Evolutionary conservation across 2,797 vertebrate species (phyloP).

Genomic region (Chaetophractus vellerosus): DNA sequence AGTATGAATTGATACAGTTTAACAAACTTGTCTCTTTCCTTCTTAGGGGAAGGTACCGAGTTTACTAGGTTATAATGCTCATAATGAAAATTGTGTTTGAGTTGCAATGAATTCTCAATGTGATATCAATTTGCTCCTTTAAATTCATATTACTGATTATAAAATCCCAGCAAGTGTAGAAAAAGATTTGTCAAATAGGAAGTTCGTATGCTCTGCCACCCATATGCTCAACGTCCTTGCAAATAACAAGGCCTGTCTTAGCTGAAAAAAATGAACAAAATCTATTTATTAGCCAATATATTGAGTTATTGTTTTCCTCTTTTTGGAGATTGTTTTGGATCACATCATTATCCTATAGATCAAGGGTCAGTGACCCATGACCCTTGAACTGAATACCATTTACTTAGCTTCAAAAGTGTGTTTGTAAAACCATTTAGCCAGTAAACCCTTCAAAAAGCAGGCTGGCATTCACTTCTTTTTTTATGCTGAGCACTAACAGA

Average conservation of each 20-base stretch:
- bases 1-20: not conserved
- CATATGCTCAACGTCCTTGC: not conserved
- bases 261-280: constrained; percentile 27
- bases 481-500: not conserved
- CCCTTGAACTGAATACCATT: not conserved
- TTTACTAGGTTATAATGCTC: not conserved
- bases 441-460: not conserved
- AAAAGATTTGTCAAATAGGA: not conserved
- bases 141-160: not conserved
- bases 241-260: not conserved
- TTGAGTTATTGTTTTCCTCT: constrained; percentile 25
- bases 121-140: not conserved
- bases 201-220: not conserved
- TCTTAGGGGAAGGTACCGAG: not conserved
- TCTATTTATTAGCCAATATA: constrained; percentile 37
- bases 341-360: constrained; percentile 49
- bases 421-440: constrained; percentile 47
- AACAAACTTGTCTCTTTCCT: not conserved
- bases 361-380: not conserved
- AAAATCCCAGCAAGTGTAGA: not conserved
- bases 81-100: not conserved
- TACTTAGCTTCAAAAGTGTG: constrained; percentile 14
- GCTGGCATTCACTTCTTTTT: not conserved
- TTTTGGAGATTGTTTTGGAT: constrained; percentile 15
- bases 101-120: not conserved